Base-by-base conservation (phyloP, 2,113 vertebrate species). In the Odocoileus virginianus region DNA sequence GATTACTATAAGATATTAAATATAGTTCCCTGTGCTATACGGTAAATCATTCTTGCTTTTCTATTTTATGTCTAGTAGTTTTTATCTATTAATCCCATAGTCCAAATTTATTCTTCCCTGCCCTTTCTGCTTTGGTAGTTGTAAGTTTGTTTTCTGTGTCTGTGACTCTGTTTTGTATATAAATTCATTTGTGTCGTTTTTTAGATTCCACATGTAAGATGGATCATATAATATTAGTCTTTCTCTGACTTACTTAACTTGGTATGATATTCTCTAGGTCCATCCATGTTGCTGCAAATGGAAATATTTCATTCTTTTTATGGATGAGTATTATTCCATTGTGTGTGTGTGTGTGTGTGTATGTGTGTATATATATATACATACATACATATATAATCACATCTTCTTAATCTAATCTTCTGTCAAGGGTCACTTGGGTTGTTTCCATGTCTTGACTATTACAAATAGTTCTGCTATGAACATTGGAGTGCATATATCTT, bases 351-450 rank as follows among this genome's bases (percentile, higher is more conserved):
- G 8, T 78, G 28, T 76, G 2, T 78, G 0, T 78, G 1, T 45
- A 3, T 45, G 5, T 76, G 0, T 76, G 0, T 78, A 5, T 23
- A 0, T 43, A 2, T 7, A 0, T 14, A 2, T 45, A 7, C 7
- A 76, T 43, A 23, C 3, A 45, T 4, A 25, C 0, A 71, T 36
- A 43, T 11, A 79, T 0, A 17, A 71, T 50, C 15, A 79, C 76
- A 50, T 11, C 76, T 47, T 79, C 40, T 78, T 28, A 30, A 79
- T 45, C 76, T 47, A 30, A 47, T 47, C 27, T 28, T 79, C 43
- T 79, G 10, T 79, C 8, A 28, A 47, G 2, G 8, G 15, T 30
- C 45, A 79, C 27, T 79, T 79, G 14, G 4, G 7, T 79, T 79
- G 27, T 30, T 79, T 79, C 76, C 45, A 50, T 79, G 45, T 79